phyloP scores from a whole-genome alignment of 2,888 invertebrate species.

The Brachynemurus nebulosus region DNA sequence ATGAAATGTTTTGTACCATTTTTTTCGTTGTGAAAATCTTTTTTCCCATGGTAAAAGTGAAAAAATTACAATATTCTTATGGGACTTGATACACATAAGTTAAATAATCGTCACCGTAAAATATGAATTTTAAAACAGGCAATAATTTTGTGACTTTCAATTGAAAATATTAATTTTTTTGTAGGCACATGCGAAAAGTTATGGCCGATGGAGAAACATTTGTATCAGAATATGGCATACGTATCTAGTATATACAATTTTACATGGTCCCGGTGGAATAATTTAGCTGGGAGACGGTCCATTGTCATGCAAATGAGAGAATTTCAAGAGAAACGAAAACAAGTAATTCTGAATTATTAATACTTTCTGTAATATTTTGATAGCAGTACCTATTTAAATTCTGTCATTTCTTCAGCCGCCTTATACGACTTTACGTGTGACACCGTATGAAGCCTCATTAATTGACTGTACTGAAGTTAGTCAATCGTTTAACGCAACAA shows the following conservation, averaged over 20 bases:
- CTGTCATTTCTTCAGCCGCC: slow-evolving; percentile 23
- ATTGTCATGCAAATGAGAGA: slow-evolving; percentile 57
- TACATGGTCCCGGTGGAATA: slow-evolving; percentile 60
- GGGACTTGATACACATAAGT: no score
- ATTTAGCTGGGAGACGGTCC: slow-evolving; percentile 40
- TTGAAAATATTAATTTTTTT: slow-evolving; percentile 15
- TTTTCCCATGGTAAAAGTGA: no score
- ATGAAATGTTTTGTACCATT: no score
- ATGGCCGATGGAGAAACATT: slow-evolving; percentile 56
- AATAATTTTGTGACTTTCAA: no score
- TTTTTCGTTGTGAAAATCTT: no score
- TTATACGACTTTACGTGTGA: slow-evolving; percentile 41
- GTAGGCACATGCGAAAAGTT: slow-evolving; percentile 49
- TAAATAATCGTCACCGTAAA: no score
- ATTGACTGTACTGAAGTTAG: slow-evolving; percentile 67
- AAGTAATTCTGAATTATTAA: neutral
- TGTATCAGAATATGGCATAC: slow-evolving; percentile 66
- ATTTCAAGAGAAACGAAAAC: slow-evolving; percentile 18
- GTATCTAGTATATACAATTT: slow-evolving; percentile 60
- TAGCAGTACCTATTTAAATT: no score
- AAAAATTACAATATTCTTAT: no score
- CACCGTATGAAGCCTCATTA: slow-evolving; percentile 50
- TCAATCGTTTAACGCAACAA: slow-evolving; percentile 44
- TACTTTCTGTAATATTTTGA: slow-evolving; percentile 2
- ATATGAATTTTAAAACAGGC: no score